A percentile compares a stretch with the other conserved stretches of the same genome.
Conservation (phyloP, 2,888 invertebrate genomes). For the Eilema caniola region DNA sequence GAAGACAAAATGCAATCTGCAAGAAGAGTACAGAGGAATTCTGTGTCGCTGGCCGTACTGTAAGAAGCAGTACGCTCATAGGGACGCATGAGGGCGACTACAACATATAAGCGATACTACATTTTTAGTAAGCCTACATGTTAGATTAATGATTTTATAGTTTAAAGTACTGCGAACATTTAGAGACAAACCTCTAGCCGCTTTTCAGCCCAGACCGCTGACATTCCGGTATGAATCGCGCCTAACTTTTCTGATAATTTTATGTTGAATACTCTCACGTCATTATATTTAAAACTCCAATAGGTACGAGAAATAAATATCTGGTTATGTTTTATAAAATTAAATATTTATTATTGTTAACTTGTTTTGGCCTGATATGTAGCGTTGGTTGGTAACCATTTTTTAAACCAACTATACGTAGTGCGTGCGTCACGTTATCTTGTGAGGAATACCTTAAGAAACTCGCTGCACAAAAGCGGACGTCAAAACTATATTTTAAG, state of each 20-base stretch:
- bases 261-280: background rate
- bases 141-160: too few relatives aligned
- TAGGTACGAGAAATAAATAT: background rate
- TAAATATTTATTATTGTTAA: constrained; percentile 10
- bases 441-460: background rate
- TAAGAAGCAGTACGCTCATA: too few relatives aligned
- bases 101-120: too few relatives aligned
- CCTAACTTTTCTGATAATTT: too few relatives aligned
- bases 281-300: constrained; percentile 3
- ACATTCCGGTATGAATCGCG: background rate
- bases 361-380: constrained; percentile 4
- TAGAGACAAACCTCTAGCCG: too few relatives aligned
- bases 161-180: too few relatives aligned
- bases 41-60: too few relatives aligned
- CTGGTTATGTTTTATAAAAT: background rate
- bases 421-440: constrained; percentile 18
- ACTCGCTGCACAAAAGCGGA: constrained; percentile 8
- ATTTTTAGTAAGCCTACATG: too few relatives aligned
- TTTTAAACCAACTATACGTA: constrained; percentile 8
- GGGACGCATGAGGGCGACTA: too few relatives aligned
- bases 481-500: background rate
- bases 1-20: too few relatives aligned
- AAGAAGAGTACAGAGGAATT: too few relatives aligned
- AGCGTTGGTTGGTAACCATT: background rate
- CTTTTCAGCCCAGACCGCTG: background rate